Percentiles rank a stretch among this genome's conserved stretches.
These are phyloP conservation scores for Edolisoma coerulescens DNA, from an alignment of 2,113 vertebrate species.

Conservation along the genomic window DNA sequence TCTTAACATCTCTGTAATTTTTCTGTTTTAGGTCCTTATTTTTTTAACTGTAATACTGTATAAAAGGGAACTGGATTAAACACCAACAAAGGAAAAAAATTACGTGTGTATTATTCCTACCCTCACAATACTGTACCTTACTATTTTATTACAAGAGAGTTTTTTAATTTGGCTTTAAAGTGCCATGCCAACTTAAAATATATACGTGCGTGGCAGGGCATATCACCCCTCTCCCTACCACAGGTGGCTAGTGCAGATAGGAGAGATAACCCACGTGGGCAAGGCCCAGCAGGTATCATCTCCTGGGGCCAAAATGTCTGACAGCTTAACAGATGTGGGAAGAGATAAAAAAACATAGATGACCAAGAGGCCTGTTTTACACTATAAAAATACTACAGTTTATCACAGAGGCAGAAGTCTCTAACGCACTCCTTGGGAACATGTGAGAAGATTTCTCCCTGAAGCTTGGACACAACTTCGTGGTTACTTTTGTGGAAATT, in stretches of 20 bases:
- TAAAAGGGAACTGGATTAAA: background rate
- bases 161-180: background rate
- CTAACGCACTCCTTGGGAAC: background rate
- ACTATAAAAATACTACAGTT: background rate
- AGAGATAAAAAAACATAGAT: background rate
- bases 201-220: rapidly evolving
- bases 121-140: background rate
- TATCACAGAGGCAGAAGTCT: background rate
- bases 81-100: background rate
- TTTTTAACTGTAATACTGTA: background rate
- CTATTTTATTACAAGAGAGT: background rate
- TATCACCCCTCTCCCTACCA: too few relatives aligned
- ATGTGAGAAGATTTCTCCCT: rapidly evolving
- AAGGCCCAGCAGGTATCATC: background rate
- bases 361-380: background rate
- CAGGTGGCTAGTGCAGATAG: too few relatives aligned
- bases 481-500: background rate
- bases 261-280: background rate
- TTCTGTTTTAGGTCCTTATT: background rate
- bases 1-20: background rate
- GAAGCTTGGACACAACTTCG: background rate
- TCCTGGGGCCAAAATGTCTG: background rate
- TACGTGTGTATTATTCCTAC: background rate
- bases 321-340: background rate
- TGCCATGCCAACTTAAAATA: background rate